These are phyloP conservation scores for Rafetus swinhoei DNA, from an alignment of 2,113 vertebrate genomes.

Conservation along the genomic window DNA sequence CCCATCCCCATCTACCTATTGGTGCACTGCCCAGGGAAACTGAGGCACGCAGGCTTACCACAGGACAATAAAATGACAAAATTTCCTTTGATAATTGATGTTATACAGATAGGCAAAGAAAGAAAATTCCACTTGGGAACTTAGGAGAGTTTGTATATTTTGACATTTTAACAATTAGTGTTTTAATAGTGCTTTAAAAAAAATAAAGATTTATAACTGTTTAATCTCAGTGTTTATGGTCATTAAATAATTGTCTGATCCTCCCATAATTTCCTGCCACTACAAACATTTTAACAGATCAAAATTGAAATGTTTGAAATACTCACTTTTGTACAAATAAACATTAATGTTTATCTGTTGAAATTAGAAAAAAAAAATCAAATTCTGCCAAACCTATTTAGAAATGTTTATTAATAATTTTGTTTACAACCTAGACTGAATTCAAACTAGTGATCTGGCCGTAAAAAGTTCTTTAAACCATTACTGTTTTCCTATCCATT, in stretches of 20 bases:
- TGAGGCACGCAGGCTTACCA: not conserved
- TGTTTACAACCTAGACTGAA: not conserved
- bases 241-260: not conserved
- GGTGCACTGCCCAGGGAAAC: not conserved
- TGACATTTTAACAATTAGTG: not conserved
- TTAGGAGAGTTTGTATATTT: not conserved
- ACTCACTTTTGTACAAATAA: not conserved
- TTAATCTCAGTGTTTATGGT: not conserved
- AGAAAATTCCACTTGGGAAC: not conserved
- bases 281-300: not conserved
- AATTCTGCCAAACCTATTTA: not conserved
- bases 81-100: not conserved
- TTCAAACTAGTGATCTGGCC: not conserved
- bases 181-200: not conserved
- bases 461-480: not conserved
- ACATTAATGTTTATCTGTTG: too few relatives aligned
- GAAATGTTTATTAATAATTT: not conserved
- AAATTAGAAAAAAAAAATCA: not conserved
- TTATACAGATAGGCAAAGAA: not conserved
- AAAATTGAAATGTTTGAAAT: not conserved
- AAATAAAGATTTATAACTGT: too few relatives aligned
- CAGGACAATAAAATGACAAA: not conserved
- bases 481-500: not conserved
- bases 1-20: too few relatives aligned
- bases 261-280: not conserved